phyloP scores from a whole-genome alignment of 2,113 vertebrate species.

The Zapus hudsonius region DNA sequence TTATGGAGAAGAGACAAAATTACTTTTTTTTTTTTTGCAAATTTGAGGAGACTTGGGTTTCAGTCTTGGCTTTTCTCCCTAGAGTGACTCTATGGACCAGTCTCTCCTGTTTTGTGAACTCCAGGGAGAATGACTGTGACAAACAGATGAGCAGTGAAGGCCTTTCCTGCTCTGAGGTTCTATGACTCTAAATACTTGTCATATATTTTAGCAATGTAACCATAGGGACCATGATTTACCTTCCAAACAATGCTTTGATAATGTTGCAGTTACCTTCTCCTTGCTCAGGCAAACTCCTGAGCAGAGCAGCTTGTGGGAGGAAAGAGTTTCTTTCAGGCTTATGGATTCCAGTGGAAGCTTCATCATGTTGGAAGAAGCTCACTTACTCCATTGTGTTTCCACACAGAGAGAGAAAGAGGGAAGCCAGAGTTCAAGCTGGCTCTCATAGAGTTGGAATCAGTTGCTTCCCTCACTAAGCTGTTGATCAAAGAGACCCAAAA shows the following conservation, averaged over 20 bases:
- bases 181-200: background rate
- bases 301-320: too few relatives aligned
- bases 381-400: too few relatives aligned
- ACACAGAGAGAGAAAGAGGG: too few relatives aligned
- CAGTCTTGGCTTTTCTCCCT: background rate
- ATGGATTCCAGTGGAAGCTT: too few relatives aligned
- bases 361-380: too few relatives aligned
- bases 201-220: background rate
- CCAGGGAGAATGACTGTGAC: background rate
- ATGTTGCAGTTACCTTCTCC: too few relatives aligned
- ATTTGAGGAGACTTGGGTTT: background rate
- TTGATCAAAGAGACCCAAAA: too few relatives aligned
- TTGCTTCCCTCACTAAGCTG: too few relatives aligned
- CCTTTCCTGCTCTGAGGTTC: background rate
- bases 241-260: conserved; percentile 1
- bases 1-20: background rate
- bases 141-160: background rate
- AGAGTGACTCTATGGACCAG: background rate
- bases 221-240: background rate
- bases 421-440: too few relatives aligned
- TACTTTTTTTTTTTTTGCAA: background rate
- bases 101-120: background rate
- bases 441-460: too few relatives aligned
- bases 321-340: too few relatives aligned
- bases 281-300: too few relatives aligned